These are phyloP conservation scores for Dascillus cervinus DNA, from an alignment of 2,888 invertebrate species.

Conservation along the genomic window DNA sequence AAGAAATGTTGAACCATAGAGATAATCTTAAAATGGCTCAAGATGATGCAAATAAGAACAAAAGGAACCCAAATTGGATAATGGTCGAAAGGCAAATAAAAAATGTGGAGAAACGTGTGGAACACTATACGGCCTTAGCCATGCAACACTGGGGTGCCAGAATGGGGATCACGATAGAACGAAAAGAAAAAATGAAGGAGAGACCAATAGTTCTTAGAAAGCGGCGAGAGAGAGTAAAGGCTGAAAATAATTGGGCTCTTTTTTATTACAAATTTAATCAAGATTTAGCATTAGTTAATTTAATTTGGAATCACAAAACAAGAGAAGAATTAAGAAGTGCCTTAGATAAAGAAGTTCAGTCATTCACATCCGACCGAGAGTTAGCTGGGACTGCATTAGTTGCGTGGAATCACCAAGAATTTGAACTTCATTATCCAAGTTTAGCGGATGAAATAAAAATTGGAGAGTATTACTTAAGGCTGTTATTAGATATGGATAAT, in stretches of 20 bases:
- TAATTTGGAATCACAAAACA: slow-evolving; percentile 99
- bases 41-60: slow-evolving; percentile 61
- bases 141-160: slow-evolving; percentile 66
- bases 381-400: slow-evolving; percentile 71
- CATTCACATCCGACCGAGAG: slow-evolving; percentile 85
- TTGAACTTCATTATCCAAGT: slow-evolving; percentile 90
- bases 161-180: slow-evolving; percentile 49
- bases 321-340: slow-evolving; percentile 89
- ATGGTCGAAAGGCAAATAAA: slow-evolving; percentile 64
- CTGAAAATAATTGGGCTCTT: slow-evolving; percentile 82
- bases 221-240: slow-evolving; percentile 79
- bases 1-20: slow-evolving; percentile 66
- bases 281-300: slow-evolving; percentile 91
- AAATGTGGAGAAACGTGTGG: slow-evolving; percentile 77
- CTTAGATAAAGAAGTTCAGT: slow-evolving; percentile 86
- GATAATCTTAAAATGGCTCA: slow-evolving; percentile 95
- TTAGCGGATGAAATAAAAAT: slow-evolving; percentile 95
- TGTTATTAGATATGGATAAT: slow-evolving; percentile 86
- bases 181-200: slow-evolving; percentile 57
- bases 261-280: slow-evolving; percentile 93
- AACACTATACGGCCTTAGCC: slow-evolving; percentile 56
- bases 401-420: slow-evolving; percentile 98
- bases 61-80: slow-evolving; percentile 63
- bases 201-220: slow-evolving; percentile 88
- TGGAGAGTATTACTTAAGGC: slow-evolving; percentile 93